phyloP scores from a whole-genome alignment of 2,113 vertebrate genomes.

The Puffinus mauretanicus region DNA sequence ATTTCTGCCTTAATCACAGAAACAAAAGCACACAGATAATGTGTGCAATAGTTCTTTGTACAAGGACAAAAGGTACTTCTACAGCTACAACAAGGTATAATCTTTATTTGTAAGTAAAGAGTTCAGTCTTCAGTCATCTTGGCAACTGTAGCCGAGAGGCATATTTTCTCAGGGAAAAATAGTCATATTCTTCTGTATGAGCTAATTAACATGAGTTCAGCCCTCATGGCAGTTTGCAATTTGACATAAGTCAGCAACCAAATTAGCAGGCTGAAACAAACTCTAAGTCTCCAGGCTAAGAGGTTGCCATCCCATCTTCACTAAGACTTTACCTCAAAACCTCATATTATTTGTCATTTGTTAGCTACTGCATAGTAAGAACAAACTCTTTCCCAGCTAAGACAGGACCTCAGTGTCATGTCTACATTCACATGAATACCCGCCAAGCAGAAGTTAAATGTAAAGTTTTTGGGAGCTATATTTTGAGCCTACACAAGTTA shows the following conservation, averaged over 20 bases:
- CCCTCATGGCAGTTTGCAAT: background rate
- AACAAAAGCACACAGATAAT: background rate
- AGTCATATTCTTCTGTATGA: background rate
- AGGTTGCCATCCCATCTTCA: background rate
- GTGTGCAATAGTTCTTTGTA: background rate
- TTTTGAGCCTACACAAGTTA: background rate
- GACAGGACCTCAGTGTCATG: background rate
- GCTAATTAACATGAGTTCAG: background rate
- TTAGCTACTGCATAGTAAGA: background rate
- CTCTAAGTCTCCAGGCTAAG: background rate
- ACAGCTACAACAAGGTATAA: background rate
- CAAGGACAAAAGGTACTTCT: background rate
- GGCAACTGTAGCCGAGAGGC: background rate
- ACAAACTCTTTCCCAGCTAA: background rate
- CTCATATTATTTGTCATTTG: background rate
- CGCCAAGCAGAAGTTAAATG: background rate
- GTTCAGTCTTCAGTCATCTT: background rate
- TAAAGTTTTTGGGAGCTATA: background rate
- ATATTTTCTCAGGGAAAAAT: background rate
- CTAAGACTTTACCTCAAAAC: background rate
- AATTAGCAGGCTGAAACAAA: slow-evolving; percentile 5
- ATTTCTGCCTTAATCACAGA: background rate
- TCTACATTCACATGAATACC: background rate
- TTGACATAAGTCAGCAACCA: background rate
- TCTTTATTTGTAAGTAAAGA: background rate